Evolutionary conservation across 2,888 invertebrate genomes (phyloP).

Genomic region (Diadegma fenestrale): DNA sequence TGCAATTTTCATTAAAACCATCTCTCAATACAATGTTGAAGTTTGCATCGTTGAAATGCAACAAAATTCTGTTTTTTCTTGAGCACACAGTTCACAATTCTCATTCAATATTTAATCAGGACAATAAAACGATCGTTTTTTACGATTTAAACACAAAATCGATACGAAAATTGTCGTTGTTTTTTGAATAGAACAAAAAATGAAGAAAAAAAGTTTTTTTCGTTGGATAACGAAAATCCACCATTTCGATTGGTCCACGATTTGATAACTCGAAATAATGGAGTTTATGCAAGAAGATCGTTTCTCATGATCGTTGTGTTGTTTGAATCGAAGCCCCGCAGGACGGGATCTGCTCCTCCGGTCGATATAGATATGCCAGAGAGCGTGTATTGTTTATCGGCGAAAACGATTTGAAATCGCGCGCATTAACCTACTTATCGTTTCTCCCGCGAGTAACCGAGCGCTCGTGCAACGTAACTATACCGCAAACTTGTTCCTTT

Average conservation of each 20-base stretch:
- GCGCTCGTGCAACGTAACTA: slow-evolving; percentile 26
- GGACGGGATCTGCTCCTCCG: slow-evolving; percentile 34
- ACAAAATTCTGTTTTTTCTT: too few relatives aligned
- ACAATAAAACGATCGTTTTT: too few relatives aligned
- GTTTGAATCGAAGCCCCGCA: slow-evolving; percentile 38
- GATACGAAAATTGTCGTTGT: too few relatives aligned
- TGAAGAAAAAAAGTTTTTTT: too few relatives aligned
- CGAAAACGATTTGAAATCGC: slow-evolving; percentile 66
- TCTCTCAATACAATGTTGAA: too few relatives aligned
- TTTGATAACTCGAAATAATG: slow-evolving; percentile 7
- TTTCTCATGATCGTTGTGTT: slow-evolving; percentile 29
- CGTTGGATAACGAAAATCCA: too few relatives aligned
- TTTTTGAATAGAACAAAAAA: too few relatives aligned
- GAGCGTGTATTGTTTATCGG: slow-evolving; percentile 64
- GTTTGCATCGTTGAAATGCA: too few relatives aligned
- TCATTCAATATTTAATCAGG: too few relatives aligned
- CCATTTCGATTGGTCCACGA: neutral
- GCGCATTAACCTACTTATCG: slow-evolving; percentile 69
- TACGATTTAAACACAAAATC: too few relatives aligned
- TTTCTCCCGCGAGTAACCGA: slow-evolving; percentile 30
- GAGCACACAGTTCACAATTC: too few relatives aligned
- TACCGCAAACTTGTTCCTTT: slow-evolving; percentile 35
- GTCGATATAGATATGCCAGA: slow-evolving; percentile 51
- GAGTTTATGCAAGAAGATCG: slow-evolving; percentile 20
- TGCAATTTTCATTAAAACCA: neutral